These are phyloP conservation scores for Turnix velox DNA, from an alignment of 2,113 vertebrate species.

Conservation along the genomic window DNA sequence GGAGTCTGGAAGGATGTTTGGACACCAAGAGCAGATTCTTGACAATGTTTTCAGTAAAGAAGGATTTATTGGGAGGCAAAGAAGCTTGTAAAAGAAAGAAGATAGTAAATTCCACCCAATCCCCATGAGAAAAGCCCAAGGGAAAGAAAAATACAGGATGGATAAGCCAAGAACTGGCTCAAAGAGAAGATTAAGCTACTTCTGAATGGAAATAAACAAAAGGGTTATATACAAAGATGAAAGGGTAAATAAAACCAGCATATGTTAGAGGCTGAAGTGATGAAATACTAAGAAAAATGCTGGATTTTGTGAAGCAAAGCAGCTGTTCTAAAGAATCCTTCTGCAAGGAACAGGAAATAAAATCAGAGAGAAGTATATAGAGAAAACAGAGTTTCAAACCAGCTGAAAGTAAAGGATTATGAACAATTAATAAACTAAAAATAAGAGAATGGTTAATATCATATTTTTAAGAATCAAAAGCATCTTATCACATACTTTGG, in stretches of 20 bases:
- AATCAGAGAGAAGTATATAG: not conserved
- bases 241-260: not conserved
- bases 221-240: not conserved
- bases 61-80: not conserved
- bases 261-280: not conserved
- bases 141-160: not conserved
- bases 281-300: not conserved
- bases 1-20: not conserved
- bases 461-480: not conserved
- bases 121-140: not conserved
- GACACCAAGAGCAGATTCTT: not conserved
- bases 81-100: not conserved
- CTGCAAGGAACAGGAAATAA: not conserved
- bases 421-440: not conserved
- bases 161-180: not conserved
- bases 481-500: not conserved
- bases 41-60: not conserved
- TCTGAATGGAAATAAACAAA: not conserved
- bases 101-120: not conserved
- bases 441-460: not conserved
- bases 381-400: not conserved
- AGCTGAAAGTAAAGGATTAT: not conserved
- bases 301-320: not conserved
- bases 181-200: not conserved
- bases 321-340: not conserved